Base-by-base conservation (phyloP, 2,113 vertebrate species). In the Apeltes quadracus region DNA sequence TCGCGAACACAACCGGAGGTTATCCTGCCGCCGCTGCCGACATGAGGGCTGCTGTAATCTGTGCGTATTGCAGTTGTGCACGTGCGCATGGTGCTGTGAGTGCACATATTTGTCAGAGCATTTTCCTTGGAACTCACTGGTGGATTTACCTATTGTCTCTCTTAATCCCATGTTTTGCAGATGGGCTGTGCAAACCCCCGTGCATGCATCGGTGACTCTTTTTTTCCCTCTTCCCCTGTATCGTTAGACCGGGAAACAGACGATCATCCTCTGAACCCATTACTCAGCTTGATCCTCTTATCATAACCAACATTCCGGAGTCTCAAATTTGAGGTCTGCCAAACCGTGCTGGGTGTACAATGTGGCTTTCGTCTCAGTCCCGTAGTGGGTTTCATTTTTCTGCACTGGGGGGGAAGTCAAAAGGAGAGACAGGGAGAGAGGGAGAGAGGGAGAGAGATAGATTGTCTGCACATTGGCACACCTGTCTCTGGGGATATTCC, bases 221-320 rank as follows among this genome's bases (percentile, higher is more conserved):
- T 67, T 64, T 79, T 58, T 23, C 66, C 59, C 43, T 0, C 51
- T 48, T 43, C 0, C 51, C 51, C 56, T 59, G 63, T 84, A 86
- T 83, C 79, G 48, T 59, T 86, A 89, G 71, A 79, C 82, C 67
- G 77, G 83, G 78, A 75, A 87, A 85, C 86, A 88, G 85, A 88
- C 72, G 79, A 89, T 84, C 84, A 84, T 90, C 87, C 90, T 86
- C 84, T 90, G 86, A 91, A 92, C 87, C 86, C 86, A 90, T 92
- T 90, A 91, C 87, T 84, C 84, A 79, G 79, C 82, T 87, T 89
- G 89, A 92, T 92, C 89, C 91, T 89, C 90, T 92, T 92, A 92
- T 91, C 89, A 72, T 83, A 85, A 88, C 81, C 85, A 89, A 88
- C 89, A 86, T 89, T 86, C 73, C 82, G 1, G 84, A 90, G 82